A percentile compares a stretch with the other conserved stretches of the same genome.
These are phyloP conservation scores for Pantherophis alleghaniensis DNA, from an alignment of 2,797 vertebrate species.

Conservation along the genomic window DNA sequence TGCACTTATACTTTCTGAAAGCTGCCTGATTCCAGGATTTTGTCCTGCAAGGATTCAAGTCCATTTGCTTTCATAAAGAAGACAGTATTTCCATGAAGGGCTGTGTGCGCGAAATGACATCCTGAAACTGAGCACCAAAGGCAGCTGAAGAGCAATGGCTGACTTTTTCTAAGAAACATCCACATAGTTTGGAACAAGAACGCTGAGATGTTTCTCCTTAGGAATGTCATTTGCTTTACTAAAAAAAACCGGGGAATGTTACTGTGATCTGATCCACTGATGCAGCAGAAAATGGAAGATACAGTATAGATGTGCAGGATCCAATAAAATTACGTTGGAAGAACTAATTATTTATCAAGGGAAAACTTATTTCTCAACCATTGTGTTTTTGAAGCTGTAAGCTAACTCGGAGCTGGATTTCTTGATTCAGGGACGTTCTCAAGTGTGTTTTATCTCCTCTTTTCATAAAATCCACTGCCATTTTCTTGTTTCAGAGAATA, in stretches of 20 bases:
- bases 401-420: not conserved
- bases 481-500: not conserved
- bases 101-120: not conserved
- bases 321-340: not conserved
- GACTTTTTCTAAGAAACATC: not conserved
- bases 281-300: not conserved
- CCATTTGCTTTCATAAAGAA: not conserved
- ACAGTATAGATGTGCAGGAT: not conserved
- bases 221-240: not conserved
- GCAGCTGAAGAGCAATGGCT: not conserved
- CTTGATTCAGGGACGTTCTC: not conserved
- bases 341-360: not conserved
- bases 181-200: not conserved
- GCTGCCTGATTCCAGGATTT: not conserved
- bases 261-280: not conserved
- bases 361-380: not conserved
- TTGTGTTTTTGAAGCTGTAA: not conserved
- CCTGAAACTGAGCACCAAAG: not conserved
- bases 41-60: not conserved
- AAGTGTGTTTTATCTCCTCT: accelerated
- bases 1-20: not conserved
- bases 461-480: not conserved
- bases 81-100: not conserved
- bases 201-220: not conserved
- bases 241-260: not conserved